Evolutionary conservation across 2,113 vertebrate genomes (phyloP).

Genomic region (Crocuta crocuta): DNA sequence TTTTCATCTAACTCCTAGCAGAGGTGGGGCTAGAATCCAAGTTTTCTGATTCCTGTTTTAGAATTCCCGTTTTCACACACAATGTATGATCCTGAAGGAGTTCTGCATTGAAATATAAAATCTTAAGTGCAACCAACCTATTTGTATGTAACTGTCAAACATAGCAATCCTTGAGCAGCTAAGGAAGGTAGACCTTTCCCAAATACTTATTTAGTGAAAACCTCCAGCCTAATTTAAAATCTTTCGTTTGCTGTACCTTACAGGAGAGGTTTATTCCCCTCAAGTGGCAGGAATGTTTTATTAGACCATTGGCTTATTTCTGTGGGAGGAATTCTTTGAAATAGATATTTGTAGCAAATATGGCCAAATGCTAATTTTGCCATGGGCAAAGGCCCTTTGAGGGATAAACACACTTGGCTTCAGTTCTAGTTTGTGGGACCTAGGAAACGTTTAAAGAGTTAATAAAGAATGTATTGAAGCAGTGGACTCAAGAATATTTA

Average conservation of each 20-base stretch:
- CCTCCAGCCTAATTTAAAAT: neutral
- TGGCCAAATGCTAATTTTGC: constrained; percentile 47
- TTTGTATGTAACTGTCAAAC: neutral
- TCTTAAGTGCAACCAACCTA: neutral
- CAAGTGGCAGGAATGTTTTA: neutral
- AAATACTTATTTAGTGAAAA: neutral
- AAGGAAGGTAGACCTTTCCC: neutral
- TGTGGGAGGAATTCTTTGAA: constrained; percentile 66
- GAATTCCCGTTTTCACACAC: neutral
- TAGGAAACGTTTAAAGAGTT: constrained; percentile 21
- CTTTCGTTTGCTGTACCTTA: constrained; percentile 41
- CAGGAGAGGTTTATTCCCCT: neutral
- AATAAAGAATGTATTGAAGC: constrained; percentile 24
- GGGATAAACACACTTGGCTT: constrained; percentile 19
- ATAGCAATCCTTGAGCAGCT: neutral
- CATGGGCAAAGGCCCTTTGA: neutral
- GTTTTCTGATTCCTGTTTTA: neutral
- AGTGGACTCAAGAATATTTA: constrained; percentile 17
- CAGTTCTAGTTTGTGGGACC: constrained; percentile 25
- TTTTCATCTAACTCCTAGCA: constrained; percentile 27
- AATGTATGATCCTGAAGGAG: neutral
- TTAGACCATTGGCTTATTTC: constrained; percentile 35
- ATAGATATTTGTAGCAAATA: constrained; percentile 55
- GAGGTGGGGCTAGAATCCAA: neutral
- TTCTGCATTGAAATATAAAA: constrained; percentile 13